Conservation (phyloP, 2,797 vertebrate species). For the Eurystomus glaucurus region DNA sequence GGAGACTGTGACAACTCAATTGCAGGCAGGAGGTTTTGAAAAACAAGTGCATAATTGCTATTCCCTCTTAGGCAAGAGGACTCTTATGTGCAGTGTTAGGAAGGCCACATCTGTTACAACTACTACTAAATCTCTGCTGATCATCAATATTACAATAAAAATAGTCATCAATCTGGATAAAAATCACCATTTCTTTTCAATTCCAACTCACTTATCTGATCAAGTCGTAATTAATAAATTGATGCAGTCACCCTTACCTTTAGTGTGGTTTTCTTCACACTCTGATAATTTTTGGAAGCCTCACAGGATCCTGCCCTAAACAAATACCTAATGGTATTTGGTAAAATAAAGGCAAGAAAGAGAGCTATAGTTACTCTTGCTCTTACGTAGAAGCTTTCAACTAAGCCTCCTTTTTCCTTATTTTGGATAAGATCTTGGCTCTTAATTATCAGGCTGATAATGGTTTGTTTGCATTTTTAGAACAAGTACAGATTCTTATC, state of each 20-base stretch:
- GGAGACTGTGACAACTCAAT: constrained; percentile 83
- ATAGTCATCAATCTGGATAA: constrained; percentile 77
- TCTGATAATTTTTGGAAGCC: background rate
- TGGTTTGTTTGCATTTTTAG: background rate
- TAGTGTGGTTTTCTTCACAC: background rate
- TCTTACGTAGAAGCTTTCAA: background rate
- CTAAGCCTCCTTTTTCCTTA: background rate
- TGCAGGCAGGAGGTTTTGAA: constrained; percentile 78
- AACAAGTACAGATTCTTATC: background rate
- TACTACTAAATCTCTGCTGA: constrained; percentile 62
- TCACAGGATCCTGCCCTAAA: background rate
- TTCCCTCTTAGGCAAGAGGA: constrained; percentile 62
- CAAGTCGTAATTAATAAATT: constrained; percentile 21
- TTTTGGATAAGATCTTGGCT: background rate
- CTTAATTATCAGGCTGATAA: background rate
- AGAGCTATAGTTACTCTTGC: background rate
- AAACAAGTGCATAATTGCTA: constrained; percentile 78
- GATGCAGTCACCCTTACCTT: background rate
- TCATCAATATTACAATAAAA: constrained; percentile 77
- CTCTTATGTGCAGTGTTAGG: constrained; percentile 35
- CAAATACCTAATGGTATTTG: background rate
- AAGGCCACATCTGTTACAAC: constrained; percentile 81
- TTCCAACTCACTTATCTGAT: constrained; percentile 43
- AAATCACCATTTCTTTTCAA: constrained; percentile 56
- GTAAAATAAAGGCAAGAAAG: background rate